Percentiles rank a stretch among this genome's conserved stretches.
These are phyloP conservation scores for Chrosomus eos DNA, from an alignment of 2,797 vertebrate species.

Conservation along the genomic window DNA sequence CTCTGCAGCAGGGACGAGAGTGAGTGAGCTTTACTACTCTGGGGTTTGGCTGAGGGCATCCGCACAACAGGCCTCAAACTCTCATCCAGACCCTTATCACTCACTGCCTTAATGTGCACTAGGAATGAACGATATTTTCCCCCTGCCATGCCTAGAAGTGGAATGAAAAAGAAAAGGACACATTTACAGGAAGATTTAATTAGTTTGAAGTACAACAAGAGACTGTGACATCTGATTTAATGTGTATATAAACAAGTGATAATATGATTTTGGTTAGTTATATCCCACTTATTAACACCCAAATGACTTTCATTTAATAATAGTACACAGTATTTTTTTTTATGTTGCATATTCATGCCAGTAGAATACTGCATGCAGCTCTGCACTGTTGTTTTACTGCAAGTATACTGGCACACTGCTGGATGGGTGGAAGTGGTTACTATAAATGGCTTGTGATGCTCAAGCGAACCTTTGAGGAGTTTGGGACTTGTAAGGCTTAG, in stretches of 20 bases:
- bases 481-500: constrained; percentile 97
- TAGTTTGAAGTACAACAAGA: neutral
- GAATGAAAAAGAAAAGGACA: neutral
- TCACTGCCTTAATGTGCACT: constrained; percentile 96
- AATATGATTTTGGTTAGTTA: neutral
- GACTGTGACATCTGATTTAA: neutral
- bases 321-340: neutral
- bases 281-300: neutral
- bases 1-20: constrained; percentile 94
- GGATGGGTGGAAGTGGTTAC: neutral
- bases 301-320: neutral
- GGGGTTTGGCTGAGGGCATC: constrained; percentile 90
- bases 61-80: constrained; percentile 91
- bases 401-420: neutral
- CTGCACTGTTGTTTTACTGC: neutral
- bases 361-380: neutral
- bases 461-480: constrained; percentile 91
- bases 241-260: neutral
- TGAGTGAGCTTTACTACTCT: constrained; percentile 89
- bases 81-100: constrained; percentile 90
- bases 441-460: constrained; percentile 1
- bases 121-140: constrained; percentile 99
- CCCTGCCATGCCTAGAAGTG: constrained; percentile 91
- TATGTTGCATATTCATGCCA: neutral
- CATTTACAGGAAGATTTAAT: neutral